Evolutionary conservation across 2,888 invertebrate species (phyloP).

Genomic region (Zaprionus bogoriensis): DNA sequence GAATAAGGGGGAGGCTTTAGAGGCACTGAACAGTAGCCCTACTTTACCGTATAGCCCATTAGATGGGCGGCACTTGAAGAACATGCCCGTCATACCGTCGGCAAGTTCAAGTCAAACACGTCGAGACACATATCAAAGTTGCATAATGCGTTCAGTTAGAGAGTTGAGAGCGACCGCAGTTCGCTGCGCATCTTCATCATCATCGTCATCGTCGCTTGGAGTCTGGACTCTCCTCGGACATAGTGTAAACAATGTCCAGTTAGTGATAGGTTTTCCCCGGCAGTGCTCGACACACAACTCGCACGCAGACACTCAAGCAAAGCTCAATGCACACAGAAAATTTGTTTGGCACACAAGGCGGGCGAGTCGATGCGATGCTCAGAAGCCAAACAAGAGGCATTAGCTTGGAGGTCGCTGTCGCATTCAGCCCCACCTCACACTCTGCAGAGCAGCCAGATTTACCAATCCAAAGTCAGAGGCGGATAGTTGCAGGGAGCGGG

Average conservation of each 20-base stretch:
- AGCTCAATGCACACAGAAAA: slow-evolving; percentile 52
- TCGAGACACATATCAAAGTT: slow-evolving; percentile 65
- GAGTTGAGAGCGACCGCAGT: slow-evolving; percentile 11
- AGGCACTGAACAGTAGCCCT: slow-evolving; percentile 20
- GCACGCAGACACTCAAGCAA: slow-evolving; percentile 21
- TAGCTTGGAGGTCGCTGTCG: slow-evolving; percentile 27
- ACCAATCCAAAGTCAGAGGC: slow-evolving; percentile 54
- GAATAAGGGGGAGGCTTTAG: slow-evolving; percentile 10
- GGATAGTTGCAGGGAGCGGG: neutral
- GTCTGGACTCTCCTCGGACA: slow-evolving; percentile 30
- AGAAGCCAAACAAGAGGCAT: slow-evolving; percentile 59
- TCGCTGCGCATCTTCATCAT: slow-evolving; percentile 49
- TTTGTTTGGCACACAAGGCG: slow-evolving; percentile 57
- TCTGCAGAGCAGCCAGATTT: slow-evolving; percentile 47
- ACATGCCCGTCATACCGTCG: slow-evolving; percentile 16
- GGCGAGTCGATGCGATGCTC: slow-evolving; percentile 48
- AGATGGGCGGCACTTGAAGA: slow-evolving; percentile 14
- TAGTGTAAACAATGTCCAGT: slow-evolving; percentile 60
- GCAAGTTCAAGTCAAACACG: slow-evolving; percentile 70
- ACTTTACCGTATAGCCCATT: neutral
- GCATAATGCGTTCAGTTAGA: slow-evolving; percentile 54
- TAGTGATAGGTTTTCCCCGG: slow-evolving; percentile 34
- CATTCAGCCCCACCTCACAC: neutral
- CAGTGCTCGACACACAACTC: slow-evolving; percentile 12
- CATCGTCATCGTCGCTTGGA: slow-evolving; percentile 16